phyloP scores from a whole-genome alignment of 23 tunicate species.

The Oikopleura dioica region DNA sequence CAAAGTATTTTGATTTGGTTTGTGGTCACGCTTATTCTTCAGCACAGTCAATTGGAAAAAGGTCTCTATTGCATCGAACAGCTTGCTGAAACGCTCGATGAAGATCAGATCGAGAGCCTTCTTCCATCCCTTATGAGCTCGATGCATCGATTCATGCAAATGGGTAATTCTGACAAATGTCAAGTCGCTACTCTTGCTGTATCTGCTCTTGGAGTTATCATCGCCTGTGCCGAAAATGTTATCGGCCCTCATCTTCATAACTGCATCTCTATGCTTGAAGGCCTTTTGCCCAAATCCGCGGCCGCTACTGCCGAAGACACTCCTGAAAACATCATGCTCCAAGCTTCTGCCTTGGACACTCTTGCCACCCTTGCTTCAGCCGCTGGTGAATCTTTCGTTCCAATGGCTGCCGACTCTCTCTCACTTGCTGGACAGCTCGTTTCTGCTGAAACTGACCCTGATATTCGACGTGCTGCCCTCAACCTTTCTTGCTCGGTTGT shows the following conservation, averaged over 20 bases:
- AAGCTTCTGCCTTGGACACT: constrained; percentile 15
- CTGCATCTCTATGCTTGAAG: not conserved
- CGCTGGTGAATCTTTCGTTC: constrained; percentile 9
- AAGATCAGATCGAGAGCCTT: not conserved
- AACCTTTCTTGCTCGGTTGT: constrained; percentile 7
- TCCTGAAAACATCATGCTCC: not conserved
- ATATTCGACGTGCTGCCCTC: not conserved
- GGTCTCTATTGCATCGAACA: not conserved
- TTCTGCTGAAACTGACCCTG: constrained; percentile 4
- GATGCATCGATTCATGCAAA: not conserved
- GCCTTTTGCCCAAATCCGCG: not conserved
- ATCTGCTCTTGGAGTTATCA: not conserved
- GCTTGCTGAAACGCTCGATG: not conserved
- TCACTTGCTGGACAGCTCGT: not conserved
- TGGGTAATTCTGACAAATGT: not conserved
- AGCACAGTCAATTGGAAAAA: not conserved
- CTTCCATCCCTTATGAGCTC: not conserved
- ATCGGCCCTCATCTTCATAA: not conserved
- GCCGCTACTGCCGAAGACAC: not conserved
- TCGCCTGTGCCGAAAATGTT: not conserved
- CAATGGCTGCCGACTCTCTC: not conserved
- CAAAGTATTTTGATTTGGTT: not conserved
- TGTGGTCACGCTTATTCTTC: not conserved
- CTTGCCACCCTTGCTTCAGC: not conserved
- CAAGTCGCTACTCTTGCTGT: not conserved